These are phyloP conservation scores for Drosophila kuntzei DNA, from an alignment of 2,888 invertebrate species.

Conservation along the genomic window DNA sequence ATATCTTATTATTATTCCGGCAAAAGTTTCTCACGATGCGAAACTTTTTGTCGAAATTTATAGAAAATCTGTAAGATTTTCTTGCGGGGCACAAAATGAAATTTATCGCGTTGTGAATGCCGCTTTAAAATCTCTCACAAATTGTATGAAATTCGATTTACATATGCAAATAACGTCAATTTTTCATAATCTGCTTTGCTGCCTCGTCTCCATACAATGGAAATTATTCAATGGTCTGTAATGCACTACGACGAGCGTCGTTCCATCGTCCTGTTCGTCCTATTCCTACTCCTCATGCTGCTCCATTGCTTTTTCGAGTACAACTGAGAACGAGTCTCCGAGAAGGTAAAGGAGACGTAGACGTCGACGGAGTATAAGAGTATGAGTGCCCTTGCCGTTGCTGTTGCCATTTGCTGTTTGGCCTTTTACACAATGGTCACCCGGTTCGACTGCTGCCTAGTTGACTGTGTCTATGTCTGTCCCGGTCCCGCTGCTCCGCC, in stretches of 20 bases:
- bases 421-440: slow-evolving; percentile 67
- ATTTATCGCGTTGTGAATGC: slow-evolving; percentile 56
- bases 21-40: not conserved
- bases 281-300: slow-evolving; percentile 37
- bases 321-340: slow-evolving; percentile 43
- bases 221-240: slow-evolving; percentile 84
- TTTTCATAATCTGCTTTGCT: slow-evolving; percentile 84
- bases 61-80: slow-evolving; percentile 18
- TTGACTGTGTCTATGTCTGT: slow-evolving; percentile 60
- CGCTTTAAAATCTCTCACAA: slow-evolving; percentile 72
- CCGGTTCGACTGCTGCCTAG: slow-evolving; percentile 70
- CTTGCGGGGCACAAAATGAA: slow-evolving; percentile 26
- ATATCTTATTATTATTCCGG: not conserved
- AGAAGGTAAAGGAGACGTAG: slow-evolving; percentile 6
- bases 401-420: slow-evolving; percentile 49
- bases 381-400: slow-evolving; percentile 16
- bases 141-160: slow-evolving; percentile 85
- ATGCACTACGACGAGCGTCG: slow-evolving; percentile 63
- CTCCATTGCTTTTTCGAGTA: slow-evolving; percentile 73
- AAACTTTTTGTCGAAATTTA: slow-evolving; percentile 16
- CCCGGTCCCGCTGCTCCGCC: slow-evolving; percentile 29
- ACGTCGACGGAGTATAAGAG: slow-evolving; percentile 10
- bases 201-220: slow-evolving; percentile 70
- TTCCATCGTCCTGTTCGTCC: slow-evolving; percentile 4
- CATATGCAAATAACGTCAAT: slow-evolving; percentile 85